Percentiles rank a stretch among this genome's conserved stretches.
These are phyloP conservation scores for Apostichopus parvimensis DNA, from an alignment of 35 echinoderm and acorn worm species.

Conservation along the genomic window DNA sequence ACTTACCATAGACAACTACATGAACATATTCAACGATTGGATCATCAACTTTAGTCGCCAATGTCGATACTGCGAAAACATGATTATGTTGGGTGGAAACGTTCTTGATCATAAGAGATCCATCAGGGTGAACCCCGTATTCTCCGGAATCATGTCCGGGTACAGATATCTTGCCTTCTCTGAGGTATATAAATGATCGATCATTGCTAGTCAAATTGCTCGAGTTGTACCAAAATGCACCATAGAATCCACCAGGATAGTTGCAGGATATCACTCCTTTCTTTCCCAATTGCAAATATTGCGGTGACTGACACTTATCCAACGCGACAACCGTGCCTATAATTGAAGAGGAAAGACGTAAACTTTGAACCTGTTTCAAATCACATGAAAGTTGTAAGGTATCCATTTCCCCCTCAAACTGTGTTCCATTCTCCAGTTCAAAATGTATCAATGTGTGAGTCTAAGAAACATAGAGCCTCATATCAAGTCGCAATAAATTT, in stretches of 20 bases:
- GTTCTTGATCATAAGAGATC: not conserved
- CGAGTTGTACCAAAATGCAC: not conserved
- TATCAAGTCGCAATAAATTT: too few relatives aligned
- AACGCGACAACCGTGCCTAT: too few relatives aligned
- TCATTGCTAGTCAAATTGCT: not conserved
- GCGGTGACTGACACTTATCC: not conserved
- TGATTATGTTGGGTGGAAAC: constrained; percentile 1
- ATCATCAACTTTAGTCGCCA: not conserved
- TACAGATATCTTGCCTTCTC: not conserved
- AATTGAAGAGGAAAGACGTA: too few relatives aligned
- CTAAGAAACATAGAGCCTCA: too few relatives aligned
- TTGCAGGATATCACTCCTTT: not conserved
- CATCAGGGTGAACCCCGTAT: not conserved
- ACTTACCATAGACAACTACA: not conserved
- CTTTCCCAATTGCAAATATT: not conserved
- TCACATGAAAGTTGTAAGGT: too few relatives aligned
- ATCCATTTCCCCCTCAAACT: too few relatives aligned
- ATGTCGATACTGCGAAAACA: not conserved
- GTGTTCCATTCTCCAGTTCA: too few relatives aligned
- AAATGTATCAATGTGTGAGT: too few relatives aligned
- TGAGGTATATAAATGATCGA: not conserved
- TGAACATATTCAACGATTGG: not conserved
- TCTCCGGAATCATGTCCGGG: not conserved
- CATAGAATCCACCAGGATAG: not conserved
- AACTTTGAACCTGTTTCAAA: too few relatives aligned